These are phyloP conservation scores for Danio albolineatus DNA, from an alignment of 2,797 vertebrate genomes.

Conservation along the genomic window DNA sequence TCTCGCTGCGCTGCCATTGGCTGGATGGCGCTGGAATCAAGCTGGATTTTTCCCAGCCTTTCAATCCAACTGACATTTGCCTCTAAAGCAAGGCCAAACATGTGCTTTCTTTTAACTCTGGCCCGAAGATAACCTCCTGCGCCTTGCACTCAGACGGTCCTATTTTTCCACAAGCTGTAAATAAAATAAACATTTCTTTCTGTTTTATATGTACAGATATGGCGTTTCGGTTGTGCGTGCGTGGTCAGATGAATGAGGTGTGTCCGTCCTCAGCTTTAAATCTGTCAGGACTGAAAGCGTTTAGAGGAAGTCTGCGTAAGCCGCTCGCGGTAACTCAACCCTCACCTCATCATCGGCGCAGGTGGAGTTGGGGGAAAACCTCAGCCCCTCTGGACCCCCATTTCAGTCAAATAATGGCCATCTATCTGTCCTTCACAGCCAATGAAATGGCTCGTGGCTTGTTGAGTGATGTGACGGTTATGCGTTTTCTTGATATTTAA, in stretches of 20 bases:
- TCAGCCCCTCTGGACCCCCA: slow-evolving; percentile 18
- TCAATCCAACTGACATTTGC: slow-evolving; percentile 65
- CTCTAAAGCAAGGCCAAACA: slow-evolving; percentile 76
- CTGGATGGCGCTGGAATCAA: slow-evolving; percentile 50
- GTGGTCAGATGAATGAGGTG: slow-evolving; percentile 72
- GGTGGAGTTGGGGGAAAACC: slow-evolving; percentile 22
- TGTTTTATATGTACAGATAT: slow-evolving; percentile 62
- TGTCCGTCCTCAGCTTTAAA: slow-evolving; percentile 62
- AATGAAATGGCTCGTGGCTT: slow-evolving; percentile 19
- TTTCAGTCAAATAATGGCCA: slow-evolving; percentile 29
- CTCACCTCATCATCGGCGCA: slow-evolving; percentile 47
- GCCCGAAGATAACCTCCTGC: slow-evolving; percentile 68
- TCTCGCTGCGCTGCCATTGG: slow-evolving; percentile 51
- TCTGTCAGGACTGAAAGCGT: slow-evolving; percentile 46
- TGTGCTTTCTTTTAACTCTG: slow-evolving; percentile 72
- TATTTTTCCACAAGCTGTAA: slow-evolving; percentile 66
- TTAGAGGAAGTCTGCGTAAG: slow-evolving; percentile 42
- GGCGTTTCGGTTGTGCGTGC: slow-evolving; percentile 47
- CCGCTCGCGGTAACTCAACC: slow-evolving; percentile 30
- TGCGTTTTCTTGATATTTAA: slow-evolving; percentile 24
- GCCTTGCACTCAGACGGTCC: slow-evolving; percentile 45
- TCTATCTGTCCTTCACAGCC: slow-evolving; percentile 22
- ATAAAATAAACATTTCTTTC: slow-evolving; percentile 62
- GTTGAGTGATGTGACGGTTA: slow-evolving; percentile 6
- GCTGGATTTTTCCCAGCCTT: slow-evolving; percentile 51